phyloP scores from a whole-genome alignment of 2,797 vertebrate genomes.

The Glyptemys insculpta region DNA sequence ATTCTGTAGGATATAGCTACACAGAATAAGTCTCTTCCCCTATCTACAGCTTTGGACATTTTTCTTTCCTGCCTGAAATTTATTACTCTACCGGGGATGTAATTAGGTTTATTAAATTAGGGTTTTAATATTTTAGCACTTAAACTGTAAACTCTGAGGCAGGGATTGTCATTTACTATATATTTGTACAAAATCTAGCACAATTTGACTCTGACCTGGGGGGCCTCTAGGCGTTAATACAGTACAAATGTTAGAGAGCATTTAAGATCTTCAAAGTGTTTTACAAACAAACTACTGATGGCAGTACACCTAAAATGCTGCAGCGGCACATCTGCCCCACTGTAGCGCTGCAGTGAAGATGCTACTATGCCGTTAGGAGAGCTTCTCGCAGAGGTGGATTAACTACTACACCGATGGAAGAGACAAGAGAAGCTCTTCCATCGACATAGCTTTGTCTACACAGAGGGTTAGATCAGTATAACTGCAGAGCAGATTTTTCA shows the following conservation, averaged over 20 bases:
- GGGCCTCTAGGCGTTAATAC: background rate
- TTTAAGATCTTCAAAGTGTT: background rate
- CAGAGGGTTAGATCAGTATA: too few species aligned
- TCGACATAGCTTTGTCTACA: too few species aligned
- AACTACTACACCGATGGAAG: too few species aligned
- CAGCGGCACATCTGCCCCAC: too few species aligned
- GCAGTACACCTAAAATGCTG: too few species aligned
- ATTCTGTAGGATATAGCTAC: background rate
- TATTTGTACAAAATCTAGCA: background rate
- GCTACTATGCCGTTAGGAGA: too few species aligned
- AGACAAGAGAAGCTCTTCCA: too few species aligned
- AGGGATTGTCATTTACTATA: background rate
- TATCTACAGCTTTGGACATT: background rate
- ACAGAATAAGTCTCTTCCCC: background rate
- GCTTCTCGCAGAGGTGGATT: too few species aligned
- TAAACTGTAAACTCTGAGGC: background rate
- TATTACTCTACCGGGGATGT: background rate
- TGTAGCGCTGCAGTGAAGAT: too few species aligned
- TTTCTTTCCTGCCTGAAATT: background rate
- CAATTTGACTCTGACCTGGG: background rate
- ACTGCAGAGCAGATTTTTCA: too few species aligned
- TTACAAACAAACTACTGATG: background rate
- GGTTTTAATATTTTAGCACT: background rate
- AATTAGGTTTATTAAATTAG: background rate
- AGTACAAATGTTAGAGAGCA: background rate